Conservation (phyloP, 2,113 vertebrate species). For the Rhinogobius similis region DNA sequence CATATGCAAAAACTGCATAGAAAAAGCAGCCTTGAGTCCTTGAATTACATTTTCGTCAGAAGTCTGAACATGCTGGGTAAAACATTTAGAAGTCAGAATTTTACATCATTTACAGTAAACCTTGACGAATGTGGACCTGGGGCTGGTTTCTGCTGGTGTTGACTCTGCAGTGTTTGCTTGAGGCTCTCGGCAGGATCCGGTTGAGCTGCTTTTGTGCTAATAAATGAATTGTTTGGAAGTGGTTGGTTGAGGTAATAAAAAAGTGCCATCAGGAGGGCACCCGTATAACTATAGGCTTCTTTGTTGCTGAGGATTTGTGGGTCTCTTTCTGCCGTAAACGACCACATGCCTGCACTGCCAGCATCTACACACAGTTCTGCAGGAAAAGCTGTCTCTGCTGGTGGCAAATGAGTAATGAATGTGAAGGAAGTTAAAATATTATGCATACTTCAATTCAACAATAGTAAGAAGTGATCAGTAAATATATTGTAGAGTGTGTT, state of each 20-base stretch:
- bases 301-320: constrained; percentile 43
- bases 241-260: constrained; percentile 56
- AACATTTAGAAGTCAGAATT: neutral
- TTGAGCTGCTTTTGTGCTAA: constrained; percentile 67
- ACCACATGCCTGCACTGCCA: neutral
- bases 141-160: constrained; percentile 34
- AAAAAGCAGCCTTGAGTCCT: neutral
- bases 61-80: neutral
- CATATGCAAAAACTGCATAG: neutral
- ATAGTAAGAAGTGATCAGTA: neutral
- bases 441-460: neutral
- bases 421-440: neutral
- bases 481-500: no score
- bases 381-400: neutral
- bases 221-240: constrained; percentile 58
- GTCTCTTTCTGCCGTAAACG: constrained; percentile 22
- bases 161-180: constrained; percentile 58
- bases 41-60: neutral
- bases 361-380: neutral
- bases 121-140: constrained; percentile 1
- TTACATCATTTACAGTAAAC: neutral
- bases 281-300: constrained; percentile 22
- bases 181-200: constrained; percentile 64
- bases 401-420: neutral
- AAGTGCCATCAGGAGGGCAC: constrained; percentile 32